Conservation (phyloP, 2,113 vertebrate species). For the Orthochromis malagaraziensis region DNA sequence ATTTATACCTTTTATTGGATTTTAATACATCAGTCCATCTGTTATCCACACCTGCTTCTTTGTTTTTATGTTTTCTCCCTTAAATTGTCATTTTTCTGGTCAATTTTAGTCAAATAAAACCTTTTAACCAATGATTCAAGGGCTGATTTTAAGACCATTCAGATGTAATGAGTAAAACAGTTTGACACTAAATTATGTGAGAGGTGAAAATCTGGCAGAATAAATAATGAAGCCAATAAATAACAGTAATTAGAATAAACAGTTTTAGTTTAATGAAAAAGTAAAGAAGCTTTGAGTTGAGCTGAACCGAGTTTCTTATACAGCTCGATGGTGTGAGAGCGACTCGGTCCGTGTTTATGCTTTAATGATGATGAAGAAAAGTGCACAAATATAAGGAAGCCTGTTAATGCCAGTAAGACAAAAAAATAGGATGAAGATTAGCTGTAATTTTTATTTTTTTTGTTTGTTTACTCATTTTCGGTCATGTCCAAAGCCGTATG, state of each 20-base stretch:
- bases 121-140: background rate
- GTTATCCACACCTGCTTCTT: background rate
- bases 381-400: background rate
- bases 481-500: fast-evolving
- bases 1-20: background rate
- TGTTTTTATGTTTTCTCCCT: background rate
- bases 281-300: background rate
- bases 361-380: background rate
- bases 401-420: background rate
- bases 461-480: fast-evolving
- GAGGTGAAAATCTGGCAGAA: background rate
- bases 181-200: background rate
- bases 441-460: fast-evolving
- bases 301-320: background rate
- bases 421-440: fast-evolving
- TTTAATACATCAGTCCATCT: slow-evolving; percentile 5
- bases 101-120: background rate
- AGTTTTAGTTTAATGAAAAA: background rate
- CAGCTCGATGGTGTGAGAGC: background rate
- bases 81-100: background rate
- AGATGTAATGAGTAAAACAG: background rate
- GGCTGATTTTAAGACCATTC: background rate
- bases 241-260: background rate
- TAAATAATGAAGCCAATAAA: background rate
- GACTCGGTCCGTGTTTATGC: background rate